Conservation (phyloP, 2,113 vertebrate species). For the Podarcis muralis region DNA sequence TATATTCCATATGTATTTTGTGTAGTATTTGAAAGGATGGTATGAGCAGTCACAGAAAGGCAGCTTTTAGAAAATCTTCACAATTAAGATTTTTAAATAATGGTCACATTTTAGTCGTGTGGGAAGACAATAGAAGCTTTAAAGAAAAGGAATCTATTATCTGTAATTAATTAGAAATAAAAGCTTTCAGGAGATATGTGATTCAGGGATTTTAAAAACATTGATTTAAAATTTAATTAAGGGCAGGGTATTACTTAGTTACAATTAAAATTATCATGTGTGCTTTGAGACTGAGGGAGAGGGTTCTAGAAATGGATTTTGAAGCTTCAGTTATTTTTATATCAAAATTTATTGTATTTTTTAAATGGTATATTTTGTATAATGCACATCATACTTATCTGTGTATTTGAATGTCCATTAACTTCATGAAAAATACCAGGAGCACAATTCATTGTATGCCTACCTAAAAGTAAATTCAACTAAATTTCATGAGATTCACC, state of each 20-base stretch:
- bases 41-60: not conserved
- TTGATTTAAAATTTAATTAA: constrained; percentile 61
- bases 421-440: not conserved
- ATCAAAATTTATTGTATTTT: not conserved
- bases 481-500: not conserved
- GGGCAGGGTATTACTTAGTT: constrained; percentile 46
- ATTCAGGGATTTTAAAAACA: constrained; percentile 24
- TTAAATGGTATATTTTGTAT: not conserved
- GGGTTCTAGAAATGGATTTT: constrained; percentile 29
- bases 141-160: constrained; percentile 47
- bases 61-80: not conserved
- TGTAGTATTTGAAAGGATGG: not conserved
- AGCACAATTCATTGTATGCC: not conserved
- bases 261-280: constrained; percentile 52
- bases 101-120: not conserved
- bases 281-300: constrained; percentile 28
- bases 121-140: not conserved
- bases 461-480: not conserved
- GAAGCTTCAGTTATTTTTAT: constrained; percentile 12
- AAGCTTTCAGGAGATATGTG: constrained; percentile 49
- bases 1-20: not conserved
- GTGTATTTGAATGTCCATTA: not conserved
- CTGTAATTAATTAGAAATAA: constrained; percentile 49
- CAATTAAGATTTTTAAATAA: constrained; percentile 30
- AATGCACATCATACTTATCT: not conserved